Conservation (phyloP, 1,140 invertebrate genomes). For the Aphidius gifuensis region DNA sequence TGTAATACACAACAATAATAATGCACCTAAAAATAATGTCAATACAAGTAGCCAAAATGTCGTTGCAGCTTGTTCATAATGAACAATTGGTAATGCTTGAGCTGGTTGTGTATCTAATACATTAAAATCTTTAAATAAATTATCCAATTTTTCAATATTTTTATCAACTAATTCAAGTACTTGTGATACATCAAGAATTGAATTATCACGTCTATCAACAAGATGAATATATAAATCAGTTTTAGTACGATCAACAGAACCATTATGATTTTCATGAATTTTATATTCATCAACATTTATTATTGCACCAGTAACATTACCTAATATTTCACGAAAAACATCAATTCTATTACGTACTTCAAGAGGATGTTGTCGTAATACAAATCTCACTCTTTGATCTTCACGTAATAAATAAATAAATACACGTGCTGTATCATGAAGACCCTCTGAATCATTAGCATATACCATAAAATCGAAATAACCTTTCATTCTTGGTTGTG, state of each 20-base stretch:
- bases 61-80: constrained; percentile 50
- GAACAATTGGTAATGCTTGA: constrained; percentile 64
- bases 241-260: constrained; percentile 89
- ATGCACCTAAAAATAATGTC: constrained; percentile 72
- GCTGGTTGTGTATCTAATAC: constrained; percentile 84
- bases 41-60: constrained; percentile 77
- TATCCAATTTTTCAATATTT: constrained; percentile 85
- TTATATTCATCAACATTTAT: constrained; percentile 92
- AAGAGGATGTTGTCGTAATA: constrained; percentile 82
- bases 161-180: constrained; percentile 83
- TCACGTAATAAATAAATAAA: constrained; percentile 89
- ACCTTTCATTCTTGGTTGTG: constrained; percentile 93
- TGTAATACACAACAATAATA: constrained; percentile 75
- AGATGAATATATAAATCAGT: constrained; percentile 93
- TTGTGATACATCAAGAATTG: constrained; percentile 82
- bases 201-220: constrained; percentile 85
- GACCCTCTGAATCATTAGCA: constrained; percentile 80
- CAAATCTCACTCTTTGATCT: constrained; percentile 89
- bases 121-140: constrained; percentile 88
- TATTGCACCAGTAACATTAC: constrained; percentile 83
- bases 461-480: constrained; percentile 89
- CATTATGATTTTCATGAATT: constrained; percentile 88
- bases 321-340: constrained; percentile 72
- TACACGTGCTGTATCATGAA: constrained; percentile 74
- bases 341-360: constrained; percentile 79